Evolutionary conservation across 2,797 vertebrate genomes (phyloP).

Genomic region (Acrossocheilus fasciatus): DNA sequence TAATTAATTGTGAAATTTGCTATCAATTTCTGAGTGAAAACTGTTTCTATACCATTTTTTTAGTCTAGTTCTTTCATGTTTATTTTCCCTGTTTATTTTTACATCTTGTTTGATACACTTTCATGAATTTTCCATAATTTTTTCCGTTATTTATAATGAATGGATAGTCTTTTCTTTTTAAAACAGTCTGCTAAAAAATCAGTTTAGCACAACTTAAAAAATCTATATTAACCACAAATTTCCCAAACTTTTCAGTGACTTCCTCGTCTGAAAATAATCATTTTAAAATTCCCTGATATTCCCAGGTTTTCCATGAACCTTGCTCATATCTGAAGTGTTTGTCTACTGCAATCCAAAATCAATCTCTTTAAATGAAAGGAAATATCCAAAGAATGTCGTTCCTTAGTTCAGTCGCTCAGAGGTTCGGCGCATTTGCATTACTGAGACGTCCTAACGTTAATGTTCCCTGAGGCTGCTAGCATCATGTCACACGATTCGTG

Average conservation of each 20-base stretch:
- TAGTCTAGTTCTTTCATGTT: not conserved
- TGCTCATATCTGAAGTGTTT: not conserved
- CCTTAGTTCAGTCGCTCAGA: not conserved
- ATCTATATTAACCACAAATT: not conserved
- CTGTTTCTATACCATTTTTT: not conserved
- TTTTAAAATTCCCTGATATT: not conserved
- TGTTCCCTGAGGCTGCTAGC: constrained; percentile 43
- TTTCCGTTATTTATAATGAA: not conserved
- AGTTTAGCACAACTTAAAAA: not conserved
- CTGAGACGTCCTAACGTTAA: constrained; percentile 42
- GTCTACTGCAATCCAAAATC: not conserved
- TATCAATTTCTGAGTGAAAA: not conserved
- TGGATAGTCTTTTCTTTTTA: not conserved
- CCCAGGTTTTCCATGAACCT: not conserved
- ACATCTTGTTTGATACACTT: not conserved
- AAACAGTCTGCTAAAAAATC: not conserved
- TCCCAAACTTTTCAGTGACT: not conserved
- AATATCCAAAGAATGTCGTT: not conserved
- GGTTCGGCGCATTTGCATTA: constrained; percentile 44
- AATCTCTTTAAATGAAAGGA: constrained; percentile 3
- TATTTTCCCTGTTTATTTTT: not conserved
- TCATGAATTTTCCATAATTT: not conserved
- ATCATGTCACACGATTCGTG: constrained; percentile 4
- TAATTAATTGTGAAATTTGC: not conserved
- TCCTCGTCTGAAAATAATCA: not conserved